Base-by-base conservation (phyloP, 2,888 invertebrate species). In the Phlogophora meticulosa region DNA sequence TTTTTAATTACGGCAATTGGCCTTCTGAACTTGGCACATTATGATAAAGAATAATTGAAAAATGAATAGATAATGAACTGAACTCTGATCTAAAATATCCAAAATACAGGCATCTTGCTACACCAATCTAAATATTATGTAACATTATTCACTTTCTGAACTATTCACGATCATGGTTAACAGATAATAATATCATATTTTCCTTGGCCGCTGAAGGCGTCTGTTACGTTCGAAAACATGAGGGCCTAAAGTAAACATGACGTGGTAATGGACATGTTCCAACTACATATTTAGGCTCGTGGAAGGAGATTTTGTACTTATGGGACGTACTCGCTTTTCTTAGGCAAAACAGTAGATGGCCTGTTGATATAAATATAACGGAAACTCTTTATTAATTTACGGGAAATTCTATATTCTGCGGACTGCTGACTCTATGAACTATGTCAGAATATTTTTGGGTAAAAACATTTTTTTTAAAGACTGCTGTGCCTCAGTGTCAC, bases 201-300 rank as follows among this genome's bases (percentile, higher is more conserved):
- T 76, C 52, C 43, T 76, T 74, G 62, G 74, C 79, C 48, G 32
- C 48, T 42, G 46, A 36, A 56, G 20, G 11, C 72, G 72, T 77
- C 60, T 72, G 69, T 74, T 62, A 63, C 65, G 57, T 62, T 53
- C 56, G 80, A 84, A 85, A 88, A 87, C 86, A 87, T 7, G 58
- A 20, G 84, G 83, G 85, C 81, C 80, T 83, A 83, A 85, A 74
- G 83, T 91, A 92, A 91, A 91, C 90, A 91, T 71, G 69, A 72
- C 73, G 78, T 72, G 91, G 79, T 85, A 87, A 91, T 84, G 79
- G 90, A 91, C 73, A 78, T 71, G 76, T 81, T 80, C 85, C 90
- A 88, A 81, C 72, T 57, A 28, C 28, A 28, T 4, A 82, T 71
- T 75, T 66, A 38, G 48, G 67, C 60, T 43, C 36, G 51, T 15